Evolutionary conservation across 1,140 invertebrate species (phyloP).

Genomic region (Pseudomyrmex gracilis): DNA sequence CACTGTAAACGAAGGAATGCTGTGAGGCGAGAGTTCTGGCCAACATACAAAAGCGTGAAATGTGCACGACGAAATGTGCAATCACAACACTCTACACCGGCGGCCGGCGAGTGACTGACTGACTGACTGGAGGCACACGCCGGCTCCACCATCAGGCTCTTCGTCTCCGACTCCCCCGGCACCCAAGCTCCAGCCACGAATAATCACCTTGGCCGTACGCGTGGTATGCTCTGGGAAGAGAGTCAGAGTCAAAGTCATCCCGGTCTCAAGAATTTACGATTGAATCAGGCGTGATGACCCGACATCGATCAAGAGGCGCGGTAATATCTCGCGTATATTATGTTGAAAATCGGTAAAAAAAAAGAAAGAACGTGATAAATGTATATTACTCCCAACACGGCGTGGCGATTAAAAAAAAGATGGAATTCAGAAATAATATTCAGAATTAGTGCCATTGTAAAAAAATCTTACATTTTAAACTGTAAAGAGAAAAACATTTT

Average conservation of each 20-base stretch:
- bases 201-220: not conserved
- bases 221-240: not conserved
- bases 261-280: not conserved
- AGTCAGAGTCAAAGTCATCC: not conserved
- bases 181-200: not conserved
- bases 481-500: no score
- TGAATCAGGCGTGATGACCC: not conserved
- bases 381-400: no score
- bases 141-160: slow-evolving; percentile 45
- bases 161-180: slow-evolving; percentile 4
- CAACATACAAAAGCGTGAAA: slow-evolving; percentile 2
- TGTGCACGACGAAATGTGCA: not conserved
- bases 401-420: no score
- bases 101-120: slow-evolving; percentile 81
- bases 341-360: no score
- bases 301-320: not conserved
- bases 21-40: no score
- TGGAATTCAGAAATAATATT: no score
- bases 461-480: no score
- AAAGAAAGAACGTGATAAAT: no score
- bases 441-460: no score
- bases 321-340: no score
- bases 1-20: not conserved
- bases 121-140: slow-evolving; percentile 59
- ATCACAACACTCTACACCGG: slow-evolving; percentile 68